Conservation (phyloP, 2,888 invertebrate species). For the Tinea trinotella region DNA sequence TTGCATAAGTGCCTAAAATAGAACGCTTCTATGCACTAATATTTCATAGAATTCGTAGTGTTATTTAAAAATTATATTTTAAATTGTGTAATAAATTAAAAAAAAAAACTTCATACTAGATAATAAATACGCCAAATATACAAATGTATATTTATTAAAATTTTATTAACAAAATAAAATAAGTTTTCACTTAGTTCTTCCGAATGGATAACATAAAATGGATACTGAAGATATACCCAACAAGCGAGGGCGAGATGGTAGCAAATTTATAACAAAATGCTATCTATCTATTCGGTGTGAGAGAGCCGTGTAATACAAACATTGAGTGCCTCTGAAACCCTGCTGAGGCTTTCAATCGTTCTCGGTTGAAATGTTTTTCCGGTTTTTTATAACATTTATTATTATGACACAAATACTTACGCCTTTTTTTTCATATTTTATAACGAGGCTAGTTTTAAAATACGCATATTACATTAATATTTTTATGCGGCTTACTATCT, state of each 20-base stretch:
- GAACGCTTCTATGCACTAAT: no score
- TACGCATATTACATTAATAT: no score
- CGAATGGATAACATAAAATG: not conserved
- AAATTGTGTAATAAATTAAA: no score
- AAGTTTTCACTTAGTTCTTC: not conserved
- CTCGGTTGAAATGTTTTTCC: not conserved
- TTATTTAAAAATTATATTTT: no score
- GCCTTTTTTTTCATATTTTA: not conserved
- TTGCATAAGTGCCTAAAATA: no score
- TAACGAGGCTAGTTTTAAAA: no score
- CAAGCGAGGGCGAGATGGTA: slow-evolving; percentile 12
- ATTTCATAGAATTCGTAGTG: no score
- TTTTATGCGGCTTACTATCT: no score
- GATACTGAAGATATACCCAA: not conserved
- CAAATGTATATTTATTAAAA: no score
- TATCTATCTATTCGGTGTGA: slow-evolving; percentile 4
- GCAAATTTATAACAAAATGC: slow-evolving; percentile 14
- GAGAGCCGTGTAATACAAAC: slow-evolving; percentile 9
- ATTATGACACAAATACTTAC: not conserved
- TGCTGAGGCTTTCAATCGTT: slow-evolving; percentile 12
- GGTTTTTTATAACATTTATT: slow-evolving; percentile 3
- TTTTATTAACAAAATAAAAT: no score
- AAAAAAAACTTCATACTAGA: no score
- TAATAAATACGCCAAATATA: no score
- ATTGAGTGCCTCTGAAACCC: slow-evolving; percentile 11